phyloP scores from a whole-genome alignment of 2,888 invertebrate genomes.

The Callyntrura sp. region DNA sequence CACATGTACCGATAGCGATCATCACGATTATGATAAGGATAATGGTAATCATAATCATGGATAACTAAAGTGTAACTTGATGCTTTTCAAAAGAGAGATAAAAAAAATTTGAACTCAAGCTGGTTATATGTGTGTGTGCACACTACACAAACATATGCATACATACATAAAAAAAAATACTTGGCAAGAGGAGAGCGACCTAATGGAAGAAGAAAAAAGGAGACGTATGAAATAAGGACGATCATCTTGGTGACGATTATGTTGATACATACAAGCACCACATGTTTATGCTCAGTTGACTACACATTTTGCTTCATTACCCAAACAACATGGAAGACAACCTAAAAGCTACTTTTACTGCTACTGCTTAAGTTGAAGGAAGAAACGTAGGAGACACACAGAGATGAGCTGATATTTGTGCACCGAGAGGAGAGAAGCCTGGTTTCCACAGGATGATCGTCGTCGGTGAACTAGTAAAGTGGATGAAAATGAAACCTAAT shows the following conservation, averaged over 20 bases:
- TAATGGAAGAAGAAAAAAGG: background rate
- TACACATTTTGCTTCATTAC: conserved; percentile 31
- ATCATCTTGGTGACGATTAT: background rate
- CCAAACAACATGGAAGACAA: background rate
- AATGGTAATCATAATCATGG: background rate
- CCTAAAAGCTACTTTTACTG: background rate
- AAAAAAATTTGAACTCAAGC: conserved; percentile 26
- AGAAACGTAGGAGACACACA: background rate
- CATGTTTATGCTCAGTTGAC: conserved; percentile 43
- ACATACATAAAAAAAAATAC: background rate
- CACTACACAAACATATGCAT: too few species aligned
- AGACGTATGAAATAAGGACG: background rate
- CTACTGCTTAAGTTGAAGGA: background rate
- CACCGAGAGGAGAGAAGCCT: background rate
- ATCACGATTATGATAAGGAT: background rate
- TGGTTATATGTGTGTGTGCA: too few species aligned
- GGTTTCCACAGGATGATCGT: too few species aligned
- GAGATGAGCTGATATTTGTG: background rate
- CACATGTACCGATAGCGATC: background rate
- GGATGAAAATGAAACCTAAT: conserved; percentile 19
- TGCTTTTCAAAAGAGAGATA: background rate
- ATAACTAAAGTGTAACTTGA: conserved; percentile 32
- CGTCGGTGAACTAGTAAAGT: too few species aligned
- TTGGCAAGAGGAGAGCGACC: background rate
- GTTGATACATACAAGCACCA: background rate